Evolutionary conservation across 2,113 vertebrate genomes (phyloP).

Genomic region (Lophius piscatorius): DNA sequence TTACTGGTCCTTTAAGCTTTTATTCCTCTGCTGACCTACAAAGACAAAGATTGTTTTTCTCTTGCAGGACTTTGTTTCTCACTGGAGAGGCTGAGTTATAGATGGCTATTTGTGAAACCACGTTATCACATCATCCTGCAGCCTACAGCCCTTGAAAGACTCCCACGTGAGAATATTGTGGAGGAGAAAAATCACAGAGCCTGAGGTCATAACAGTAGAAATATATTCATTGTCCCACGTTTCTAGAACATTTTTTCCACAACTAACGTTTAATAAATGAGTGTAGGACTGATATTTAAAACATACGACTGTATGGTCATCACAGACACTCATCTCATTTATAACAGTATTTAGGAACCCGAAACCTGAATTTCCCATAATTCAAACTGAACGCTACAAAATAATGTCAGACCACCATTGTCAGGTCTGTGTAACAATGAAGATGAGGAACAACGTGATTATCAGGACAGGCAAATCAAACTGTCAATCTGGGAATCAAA

Average conservation of each 20-base stretch:
- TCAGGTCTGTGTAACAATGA: not conserved
- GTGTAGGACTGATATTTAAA: too few relatives aligned
- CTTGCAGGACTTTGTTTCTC: not conserved
- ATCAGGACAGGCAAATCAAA: too few relatives aligned
- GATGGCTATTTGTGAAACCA: not conserved
- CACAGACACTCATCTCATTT: too few relatives aligned
- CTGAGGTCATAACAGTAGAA: constrained; percentile 33
- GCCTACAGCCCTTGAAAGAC: constrained; percentile 31
- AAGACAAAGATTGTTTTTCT: not conserved
- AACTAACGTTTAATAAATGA: not conserved
- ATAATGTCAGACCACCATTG: too few relatives aligned
- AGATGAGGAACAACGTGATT: too few relatives aligned
- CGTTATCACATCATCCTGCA: constrained; percentile 15
- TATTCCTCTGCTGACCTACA: not conserved
- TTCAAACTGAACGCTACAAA: too few relatives aligned
- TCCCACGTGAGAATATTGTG: constrained; percentile 45
- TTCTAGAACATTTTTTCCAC: constrained; percentile 11
- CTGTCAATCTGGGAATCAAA: too few relatives aligned
- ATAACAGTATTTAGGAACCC: too few relatives aligned
- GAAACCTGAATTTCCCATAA: too few relatives aligned
- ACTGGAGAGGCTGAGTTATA: constrained; percentile 14
- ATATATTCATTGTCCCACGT: constrained; percentile 22
- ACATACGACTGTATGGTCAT: too few relatives aligned
- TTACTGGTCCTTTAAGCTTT: not conserved
- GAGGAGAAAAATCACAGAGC: constrained; percentile 14